Conservation (phyloP, 1,140 invertebrate genomes). For the Whitmania pigra region DNA sequence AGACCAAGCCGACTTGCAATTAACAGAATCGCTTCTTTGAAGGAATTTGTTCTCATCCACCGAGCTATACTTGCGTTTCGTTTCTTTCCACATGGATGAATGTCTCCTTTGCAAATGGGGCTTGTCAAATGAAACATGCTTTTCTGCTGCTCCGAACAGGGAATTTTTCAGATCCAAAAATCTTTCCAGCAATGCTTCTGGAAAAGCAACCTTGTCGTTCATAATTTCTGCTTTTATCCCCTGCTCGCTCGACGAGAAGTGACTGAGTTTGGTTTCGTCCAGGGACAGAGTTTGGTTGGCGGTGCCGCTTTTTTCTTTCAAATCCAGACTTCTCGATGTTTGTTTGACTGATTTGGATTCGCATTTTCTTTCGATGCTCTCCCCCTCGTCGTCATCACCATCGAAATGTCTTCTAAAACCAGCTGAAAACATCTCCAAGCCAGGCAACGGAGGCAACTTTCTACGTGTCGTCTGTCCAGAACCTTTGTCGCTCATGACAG, state of each 20-base stretch:
- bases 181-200: neutral
- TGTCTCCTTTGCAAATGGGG: neutral
- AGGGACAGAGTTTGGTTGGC: neutral
- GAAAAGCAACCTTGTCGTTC: conserved; percentile 7
- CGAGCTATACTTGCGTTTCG: conserved; percentile 4
- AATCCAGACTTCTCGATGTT: neutral
- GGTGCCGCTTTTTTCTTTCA: neutral
- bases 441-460: too few species aligned
- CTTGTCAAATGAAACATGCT: neutral
- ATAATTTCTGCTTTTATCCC: neutral
- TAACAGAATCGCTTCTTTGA: neutral
- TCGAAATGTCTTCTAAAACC: neutral
- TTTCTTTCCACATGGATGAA: conserved; percentile 9
- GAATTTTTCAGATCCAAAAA: conserved; percentile 3
- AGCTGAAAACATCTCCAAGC: neutral
- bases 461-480: too few species aligned
- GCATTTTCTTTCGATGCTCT: neutral
- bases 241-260: neutral
- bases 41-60: neutral
- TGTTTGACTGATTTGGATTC: neutral
- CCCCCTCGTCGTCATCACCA: neutral
- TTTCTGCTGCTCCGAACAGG: neutral
- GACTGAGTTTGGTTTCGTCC: conserved; percentile 3
- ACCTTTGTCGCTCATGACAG: too few species aligned
- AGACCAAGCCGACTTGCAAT: neutral